Base-by-base conservation (phyloP, 2,797 vertebrate genomes). In the Neomorphus geoffroyi region DNA sequence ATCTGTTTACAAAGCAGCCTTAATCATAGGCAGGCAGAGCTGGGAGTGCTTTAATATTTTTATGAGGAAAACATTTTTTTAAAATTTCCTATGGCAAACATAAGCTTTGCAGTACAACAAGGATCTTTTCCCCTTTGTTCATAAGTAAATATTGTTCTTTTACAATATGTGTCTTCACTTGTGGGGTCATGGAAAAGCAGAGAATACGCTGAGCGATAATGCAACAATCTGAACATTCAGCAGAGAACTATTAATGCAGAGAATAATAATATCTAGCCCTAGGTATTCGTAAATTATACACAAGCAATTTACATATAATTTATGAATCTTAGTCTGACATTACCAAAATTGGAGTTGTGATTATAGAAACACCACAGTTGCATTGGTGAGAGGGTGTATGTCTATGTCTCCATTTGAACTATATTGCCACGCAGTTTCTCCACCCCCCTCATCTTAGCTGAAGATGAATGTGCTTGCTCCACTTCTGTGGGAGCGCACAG, bases 211-310 rank as follows among this genome's bases (percentile, higher is more conserved):
- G 60, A 90, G 65, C 81, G 94, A 57, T 80, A 61, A 43, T 13
- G 41, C 67, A 93, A 70, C 24, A 57, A 83, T 74, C 74, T 46
- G 71, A 97, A 73, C 18, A 7, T 90, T 90, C 3, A 16, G 70
- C 72, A 92, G 70, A 93, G 88, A 94, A 80, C 62, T 79, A 48
- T 92, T 83, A 93, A 92, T 78, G 93, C 90, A 64, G 78, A 84
- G 94, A 96, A 95, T 93, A 95, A 88, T 93, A 95, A 94, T 92
- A 92, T 87, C 74, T 95, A 94, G 94, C 93, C 96, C 54, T 93
- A 95, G 95, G 95, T 94, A 87, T 92, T 94, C 0, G 53, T 96
- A 94, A 97, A 96, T 96, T 94, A 94, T 96, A 94, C 67, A 94
- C 77, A 90, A 94, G 91, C 27, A 65, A 88, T 95, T 97, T 96